A percentile compares a stretch with the other conserved stretches of the same genome.
phyloP scores from a whole-genome alignment of 2,113 vertebrate genomes.

The Anas platyrhynchos region DNA sequence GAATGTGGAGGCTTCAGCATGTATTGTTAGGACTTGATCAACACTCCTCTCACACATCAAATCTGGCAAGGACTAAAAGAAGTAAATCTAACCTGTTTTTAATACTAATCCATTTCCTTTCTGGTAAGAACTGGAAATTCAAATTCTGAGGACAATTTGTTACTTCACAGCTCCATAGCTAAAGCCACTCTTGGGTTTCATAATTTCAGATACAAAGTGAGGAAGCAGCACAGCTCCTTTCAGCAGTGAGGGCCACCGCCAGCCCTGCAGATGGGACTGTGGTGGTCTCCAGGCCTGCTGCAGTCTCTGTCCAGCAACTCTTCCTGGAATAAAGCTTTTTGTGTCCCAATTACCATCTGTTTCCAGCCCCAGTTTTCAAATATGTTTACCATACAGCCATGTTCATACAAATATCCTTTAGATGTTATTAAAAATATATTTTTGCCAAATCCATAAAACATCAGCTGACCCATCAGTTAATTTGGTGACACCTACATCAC shows the following conservation, averaged over 20 bases:
- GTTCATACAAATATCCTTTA: background rate
- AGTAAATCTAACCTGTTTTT: background rate
- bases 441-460: background rate
- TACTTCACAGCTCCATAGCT: background rate
- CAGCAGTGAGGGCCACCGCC: background rate
- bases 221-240: background rate
- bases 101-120: background rate
- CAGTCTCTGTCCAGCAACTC: background rate
- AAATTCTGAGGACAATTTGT: background rate
- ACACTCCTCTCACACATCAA: background rate
- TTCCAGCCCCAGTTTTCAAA: background rate
- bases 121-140: background rate
- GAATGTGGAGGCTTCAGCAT: accelerated
- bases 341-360: background rate
- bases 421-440: background rate
- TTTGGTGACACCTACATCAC: background rate
- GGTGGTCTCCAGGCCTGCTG: background rate
- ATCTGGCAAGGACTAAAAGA: background rate
- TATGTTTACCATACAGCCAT: background rate
- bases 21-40: background rate
- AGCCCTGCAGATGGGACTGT: background rate
- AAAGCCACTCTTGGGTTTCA: background rate
- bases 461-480: background rate
- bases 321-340: background rate
- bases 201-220: background rate